Base-by-base conservation (phyloP, 2,797 vertebrate genomes). In the Rhinogobio ventralis region DNA sequence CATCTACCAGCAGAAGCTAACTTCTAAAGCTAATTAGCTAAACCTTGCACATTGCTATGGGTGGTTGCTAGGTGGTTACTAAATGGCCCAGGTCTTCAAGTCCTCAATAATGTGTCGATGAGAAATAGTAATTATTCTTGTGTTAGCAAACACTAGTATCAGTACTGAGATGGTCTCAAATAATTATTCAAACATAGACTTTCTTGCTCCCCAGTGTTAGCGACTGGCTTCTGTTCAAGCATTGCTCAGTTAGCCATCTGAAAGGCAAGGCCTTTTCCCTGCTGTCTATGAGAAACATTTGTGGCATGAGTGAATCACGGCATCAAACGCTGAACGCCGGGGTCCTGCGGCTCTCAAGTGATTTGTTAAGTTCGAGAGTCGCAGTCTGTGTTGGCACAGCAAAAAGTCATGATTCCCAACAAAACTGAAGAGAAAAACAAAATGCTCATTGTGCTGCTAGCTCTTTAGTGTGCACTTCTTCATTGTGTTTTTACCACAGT, bases 351-450 rank as follows among this genome's bases (percentile, higher is more conserved):
- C 39, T 73, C 55, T 55, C 68, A 33, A 25, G 25, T 79, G 66
- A 66, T 68, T 42, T 72, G 33, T 68, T 64, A 10, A 33, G 17
- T 60, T 82, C 57, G 33, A 64, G 33, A 74, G 84, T 53, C 19
- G 14, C 67, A 68, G 17, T 82, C 72, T 82, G 51, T 81, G 64
- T 81, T 77, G 71, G 73, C 73, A 82, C 46, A 82, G 85, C 85
- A 86, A 82, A 78, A 55, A 23, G 25, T 51, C 51, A 30, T 79
- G 64, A 42, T 36, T 25, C 72, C 42, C 39, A 76, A 39, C 19
- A 86, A 45, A 79, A 46, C 7, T 23, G 66, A 68, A 66, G 23
- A 64, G 60, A 30, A 64, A 81, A 72, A 33, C 39, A 73, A 46
- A 73, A 42, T 73, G 68, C 25, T 17, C 39, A 82, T n/a, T 73